Percentiles rank a stretch among this genome's conserved stretches.
Evolutionary conservation across 2,888 invertebrate genomes (phyloP).

Genomic region (Acanthoscelides obtectus): DNA sequence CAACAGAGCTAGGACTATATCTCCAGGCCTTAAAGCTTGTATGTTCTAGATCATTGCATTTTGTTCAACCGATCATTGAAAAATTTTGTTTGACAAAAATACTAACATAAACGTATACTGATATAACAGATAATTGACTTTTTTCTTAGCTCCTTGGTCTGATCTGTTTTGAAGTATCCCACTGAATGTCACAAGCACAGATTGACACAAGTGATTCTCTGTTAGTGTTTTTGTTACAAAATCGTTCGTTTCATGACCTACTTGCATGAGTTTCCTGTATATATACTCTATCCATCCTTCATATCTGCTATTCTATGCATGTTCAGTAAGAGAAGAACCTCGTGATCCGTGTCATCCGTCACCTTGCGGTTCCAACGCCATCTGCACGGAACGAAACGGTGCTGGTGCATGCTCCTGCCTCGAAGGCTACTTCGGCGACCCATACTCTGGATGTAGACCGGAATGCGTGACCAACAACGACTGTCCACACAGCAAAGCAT

Average conservation of each 20-base stretch:
- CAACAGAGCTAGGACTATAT: not conserved
- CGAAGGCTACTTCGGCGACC: conserved; percentile 71
- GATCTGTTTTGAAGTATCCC: too few relatives aligned
- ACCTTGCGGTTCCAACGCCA: conserved; percentile 75
- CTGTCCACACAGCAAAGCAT: conserved; percentile 66
- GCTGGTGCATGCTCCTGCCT: conserved; percentile 74
- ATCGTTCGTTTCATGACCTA: too few relatives aligned
- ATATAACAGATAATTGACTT: too few relatives aligned
- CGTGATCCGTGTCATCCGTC: conserved; percentile 72
- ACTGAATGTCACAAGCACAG: too few relatives aligned
- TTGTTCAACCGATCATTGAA: too few relatives aligned
- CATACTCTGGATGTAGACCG: conserved; percentile 74
- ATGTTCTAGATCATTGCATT: not conserved
- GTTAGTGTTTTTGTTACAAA: not conserved
- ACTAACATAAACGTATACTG: too few relatives aligned
- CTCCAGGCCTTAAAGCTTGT: not conserved
- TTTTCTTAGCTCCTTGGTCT: too few relatives aligned
- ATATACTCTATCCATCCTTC: too few relatives aligned
- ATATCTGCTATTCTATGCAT: not conserved
- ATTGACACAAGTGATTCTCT: too few relatives aligned
- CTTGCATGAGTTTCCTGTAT: not conserved
- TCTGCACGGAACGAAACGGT: conserved; percentile 69
- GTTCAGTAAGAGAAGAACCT: conserved; percentile 51
- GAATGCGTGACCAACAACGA: conserved; percentile 76
- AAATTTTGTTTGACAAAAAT: too few relatives aligned